Conservation (phyloP, 2,797 vertebrate genomes). For the Meriones psammophilus region DNA sequence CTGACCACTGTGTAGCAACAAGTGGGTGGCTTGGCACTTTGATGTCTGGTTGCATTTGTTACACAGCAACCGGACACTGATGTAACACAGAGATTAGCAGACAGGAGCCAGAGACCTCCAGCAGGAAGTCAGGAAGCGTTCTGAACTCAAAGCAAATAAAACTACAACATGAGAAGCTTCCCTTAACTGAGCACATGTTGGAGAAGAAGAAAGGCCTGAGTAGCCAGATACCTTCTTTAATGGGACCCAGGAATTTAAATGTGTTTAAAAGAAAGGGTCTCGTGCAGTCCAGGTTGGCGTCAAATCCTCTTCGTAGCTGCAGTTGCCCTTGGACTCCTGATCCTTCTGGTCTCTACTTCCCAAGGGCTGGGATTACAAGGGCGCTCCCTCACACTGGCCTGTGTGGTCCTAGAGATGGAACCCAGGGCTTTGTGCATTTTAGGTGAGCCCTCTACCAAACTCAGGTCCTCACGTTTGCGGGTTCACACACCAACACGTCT, state of each 20-base stretch:
- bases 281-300: background rate
- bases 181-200: background rate
- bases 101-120: background rate
- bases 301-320: background rate
- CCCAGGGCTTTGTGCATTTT: background rate
- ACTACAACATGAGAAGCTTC: background rate
- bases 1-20: background rate
- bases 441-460: background rate
- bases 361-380: background rate
- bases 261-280: background rate
- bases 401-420: background rate
- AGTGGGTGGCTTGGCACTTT: background rate
- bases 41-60: background rate
- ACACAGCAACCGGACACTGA: background rate
- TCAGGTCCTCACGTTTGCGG: background rate
- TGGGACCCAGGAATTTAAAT: background rate
- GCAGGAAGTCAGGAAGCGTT: background rate
- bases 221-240: background rate
- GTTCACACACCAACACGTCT: background rate
- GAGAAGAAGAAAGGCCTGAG: background rate
- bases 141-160: background rate
- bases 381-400: too few relatives aligned
- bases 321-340: background rate
- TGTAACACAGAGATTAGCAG: background rate
- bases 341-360: background rate